Evolutionary conservation across 2,113 vertebrate species (phyloP).

Genomic region (Syrrhaptes paradoxus): DNA sequence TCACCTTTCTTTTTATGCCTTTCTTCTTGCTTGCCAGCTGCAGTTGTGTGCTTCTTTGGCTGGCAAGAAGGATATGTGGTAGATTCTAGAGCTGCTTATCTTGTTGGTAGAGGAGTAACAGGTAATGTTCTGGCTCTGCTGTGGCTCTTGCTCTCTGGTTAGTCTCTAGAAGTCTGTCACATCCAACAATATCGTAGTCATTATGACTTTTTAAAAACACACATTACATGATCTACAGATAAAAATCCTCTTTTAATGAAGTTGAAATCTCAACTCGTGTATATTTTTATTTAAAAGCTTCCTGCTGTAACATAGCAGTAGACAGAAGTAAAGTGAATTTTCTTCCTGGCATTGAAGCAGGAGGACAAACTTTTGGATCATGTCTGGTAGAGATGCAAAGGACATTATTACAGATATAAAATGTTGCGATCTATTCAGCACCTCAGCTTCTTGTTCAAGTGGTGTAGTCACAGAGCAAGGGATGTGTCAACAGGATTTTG

Average conservation of each 20-base stretch:
- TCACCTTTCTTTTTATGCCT: neutral
- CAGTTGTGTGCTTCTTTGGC: neutral
- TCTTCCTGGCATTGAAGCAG: neutral
- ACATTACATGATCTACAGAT: neutral
- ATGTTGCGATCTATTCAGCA: neutral
- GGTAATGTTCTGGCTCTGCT: neutral
- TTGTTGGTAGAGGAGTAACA: neutral
- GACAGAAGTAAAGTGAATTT: neutral
- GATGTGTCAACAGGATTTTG: neutral
- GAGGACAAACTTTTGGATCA: neutral
- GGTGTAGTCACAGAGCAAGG: neutral
- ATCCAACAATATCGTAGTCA: neutral
- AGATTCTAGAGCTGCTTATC: constrained; percentile 1
- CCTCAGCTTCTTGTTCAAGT: neutral
- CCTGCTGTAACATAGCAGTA: neutral
- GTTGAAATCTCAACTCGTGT: neutral
- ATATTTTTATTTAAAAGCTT: neutral
- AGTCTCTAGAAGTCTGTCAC: neutral
- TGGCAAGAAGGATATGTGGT: neutral
- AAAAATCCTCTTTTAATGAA: neutral
- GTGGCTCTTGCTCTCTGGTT: neutral
- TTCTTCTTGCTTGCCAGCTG: constrained; percentile 30
- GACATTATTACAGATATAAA: neutral
- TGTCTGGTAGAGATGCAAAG: neutral
- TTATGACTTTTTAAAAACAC: neutral